Conservation (phyloP, 2,797 vertebrate species). For the Capromys pilorides region DNA sequence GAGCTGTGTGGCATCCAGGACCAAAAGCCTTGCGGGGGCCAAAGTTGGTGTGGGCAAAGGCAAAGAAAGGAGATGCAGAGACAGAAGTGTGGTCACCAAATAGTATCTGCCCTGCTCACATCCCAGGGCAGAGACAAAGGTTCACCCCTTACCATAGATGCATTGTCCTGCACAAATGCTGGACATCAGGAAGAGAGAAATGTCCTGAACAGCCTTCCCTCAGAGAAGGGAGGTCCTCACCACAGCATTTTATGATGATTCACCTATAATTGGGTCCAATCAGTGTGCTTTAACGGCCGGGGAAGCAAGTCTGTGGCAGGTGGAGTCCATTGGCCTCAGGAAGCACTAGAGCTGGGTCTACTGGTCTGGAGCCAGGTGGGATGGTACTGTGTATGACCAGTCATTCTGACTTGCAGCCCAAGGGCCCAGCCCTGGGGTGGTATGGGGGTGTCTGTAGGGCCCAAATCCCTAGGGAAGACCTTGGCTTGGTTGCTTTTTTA, state of each 20-base stretch:
- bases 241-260: neutral
- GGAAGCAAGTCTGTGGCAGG: neutral
- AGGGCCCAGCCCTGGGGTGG: too few relatives aligned
- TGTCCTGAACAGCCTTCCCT: neutral
- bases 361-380: neutral
- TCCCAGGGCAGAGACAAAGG: neutral
- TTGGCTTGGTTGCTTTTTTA: neutral
- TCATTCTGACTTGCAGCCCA: neutral
- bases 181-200: neutral
- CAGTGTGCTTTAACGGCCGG: neutral
- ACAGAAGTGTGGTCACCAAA: neutral
- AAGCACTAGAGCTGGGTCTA: neutral
- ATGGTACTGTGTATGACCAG: neutral
- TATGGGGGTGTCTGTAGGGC: rapidly evolving
- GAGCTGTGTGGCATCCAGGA: neutral
- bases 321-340: neutral
- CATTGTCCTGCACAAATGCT: neutral
- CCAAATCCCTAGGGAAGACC: neutral
- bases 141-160: too few relatives aligned
- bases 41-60: neutral
- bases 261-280: too few relatives aligned
- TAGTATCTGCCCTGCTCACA: neutral
- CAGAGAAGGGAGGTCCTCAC: neutral
- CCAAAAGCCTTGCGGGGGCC: neutral
- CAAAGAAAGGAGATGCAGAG: neutral